Conservation (phyloP, 2,113 vertebrate species). For the Corythaixoides concolor region DNA sequence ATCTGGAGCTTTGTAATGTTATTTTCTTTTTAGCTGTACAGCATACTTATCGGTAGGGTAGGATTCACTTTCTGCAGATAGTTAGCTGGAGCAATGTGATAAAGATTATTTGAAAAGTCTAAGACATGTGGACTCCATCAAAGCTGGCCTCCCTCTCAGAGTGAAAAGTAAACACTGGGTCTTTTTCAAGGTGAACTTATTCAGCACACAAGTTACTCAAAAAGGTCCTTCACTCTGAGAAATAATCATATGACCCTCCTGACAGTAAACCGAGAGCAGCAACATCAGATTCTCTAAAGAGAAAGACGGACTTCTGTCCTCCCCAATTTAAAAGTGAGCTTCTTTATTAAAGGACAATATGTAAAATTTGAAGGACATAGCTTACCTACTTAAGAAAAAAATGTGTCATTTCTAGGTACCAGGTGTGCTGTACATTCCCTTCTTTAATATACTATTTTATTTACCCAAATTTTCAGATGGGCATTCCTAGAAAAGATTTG, state of each 20-base stretch:
- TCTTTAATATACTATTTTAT: neutral
- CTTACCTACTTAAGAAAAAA: neutral
- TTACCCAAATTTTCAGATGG: neutral
- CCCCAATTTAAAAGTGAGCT: neutral
- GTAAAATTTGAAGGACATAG: neutral
- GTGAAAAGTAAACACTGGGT: rapidly evolving
- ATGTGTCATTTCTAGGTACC: neutral
- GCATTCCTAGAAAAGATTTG: neutral
- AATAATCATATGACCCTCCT: neutral
- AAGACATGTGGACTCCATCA: neutral
- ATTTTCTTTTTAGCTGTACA: slow-evolving; percentile 7
- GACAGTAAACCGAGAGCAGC: neutral
- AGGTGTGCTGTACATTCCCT: neutral
- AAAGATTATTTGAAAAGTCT: neutral
- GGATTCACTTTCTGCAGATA: neutral
- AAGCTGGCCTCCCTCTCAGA: neutral
- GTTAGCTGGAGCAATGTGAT: neutral
- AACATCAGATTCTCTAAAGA: neutral
- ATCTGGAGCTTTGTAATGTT: slow-evolving; percentile 39
- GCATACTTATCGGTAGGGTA: neutral
- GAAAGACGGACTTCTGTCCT: neutral
- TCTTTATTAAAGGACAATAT: neutral
- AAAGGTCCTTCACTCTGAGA: neutral
- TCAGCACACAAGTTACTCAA: neutral
- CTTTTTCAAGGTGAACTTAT: neutral